Base-by-base conservation (phyloP, 2,797 vertebrate species). In the Characodon lateralis region DNA sequence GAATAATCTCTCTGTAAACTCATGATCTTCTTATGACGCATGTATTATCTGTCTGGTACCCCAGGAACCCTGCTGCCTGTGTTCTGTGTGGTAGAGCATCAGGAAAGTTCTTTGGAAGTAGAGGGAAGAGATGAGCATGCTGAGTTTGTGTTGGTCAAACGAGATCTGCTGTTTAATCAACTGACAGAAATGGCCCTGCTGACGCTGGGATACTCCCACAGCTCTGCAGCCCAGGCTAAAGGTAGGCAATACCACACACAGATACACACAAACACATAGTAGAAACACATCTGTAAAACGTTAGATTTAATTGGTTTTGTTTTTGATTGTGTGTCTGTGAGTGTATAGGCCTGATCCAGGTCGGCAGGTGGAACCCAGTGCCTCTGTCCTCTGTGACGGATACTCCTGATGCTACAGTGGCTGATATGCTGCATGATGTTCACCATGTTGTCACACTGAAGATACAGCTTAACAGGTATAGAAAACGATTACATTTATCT, bases 401-500 rank as follows among this genome's bases (percentile, higher is more conserved):
- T 82, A 96, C 97, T 87, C 97, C 97, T 20, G 97, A 99, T 81
- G 98, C 97, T 78, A 99, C 98, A 3, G 97, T 99, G 90, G 97
- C 97, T 83, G 98, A 99, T 74, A 99, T 99, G 98, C 95, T 99
- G 88, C 97, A 99, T 92, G 98, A 99, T 1, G 96, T 99, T 78
- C 97, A 99, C 93, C 98, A 99, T 89, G 96, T 99, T 79, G 96
- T 97, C 95, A 99, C 98, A 56, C 83, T 99, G 83, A 98, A 98
- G 95, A 99, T 99, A 89, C 97, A 99, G 94, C 95, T 99, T 89
- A 97, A 98, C 95, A 98, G 97, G 98, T 99, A 94, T 75, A 82
- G 28, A 46, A 68, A 74, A 61, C 4, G 72, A 5, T 71, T 46
- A 59, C 20, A 77, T 26, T 77, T 43, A 58, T 24, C 35, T 39